Evolutionary conservation across 1,140 invertebrate genomes (phyloP).

Genomic region (Drosophila azteca): DNA sequence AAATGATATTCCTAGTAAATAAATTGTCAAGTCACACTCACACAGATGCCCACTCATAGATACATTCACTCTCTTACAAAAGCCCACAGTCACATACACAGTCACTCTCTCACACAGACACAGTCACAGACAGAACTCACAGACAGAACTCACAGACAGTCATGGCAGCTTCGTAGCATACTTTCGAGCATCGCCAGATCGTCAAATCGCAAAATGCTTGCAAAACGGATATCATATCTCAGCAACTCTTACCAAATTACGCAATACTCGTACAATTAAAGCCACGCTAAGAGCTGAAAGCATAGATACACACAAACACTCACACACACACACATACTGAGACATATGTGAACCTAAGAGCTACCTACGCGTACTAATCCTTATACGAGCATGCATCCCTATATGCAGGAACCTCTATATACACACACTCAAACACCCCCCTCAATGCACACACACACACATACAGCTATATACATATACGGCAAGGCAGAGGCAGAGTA

Average conservation of each 20-base stretch:
- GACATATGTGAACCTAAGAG: slow-evolving; percentile 73
- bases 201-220: slow-evolving; percentile 22
- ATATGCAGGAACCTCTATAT: slow-evolving; percentile 39
- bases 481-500: slow-evolving; percentile 14
- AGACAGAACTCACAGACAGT: slow-evolving; percentile 43
- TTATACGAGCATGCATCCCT: slow-evolving; percentile 54
- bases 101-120: slow-evolving; percentile 9
- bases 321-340: slow-evolving; percentile 34
- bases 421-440: slow-evolving; percentile 16
- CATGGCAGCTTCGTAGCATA: slow-evolving; percentile 43
- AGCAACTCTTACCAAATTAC: slow-evolving; percentile 15
- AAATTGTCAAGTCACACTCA: slow-evolving; percentile 62
- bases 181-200: slow-evolving; percentile 29
- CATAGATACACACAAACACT: slow-evolving; percentile 15
- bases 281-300: slow-evolving; percentile 20
- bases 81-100: slow-evolving; percentile 34
- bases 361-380: slow-evolving; percentile 80
- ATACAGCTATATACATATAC: slow-evolving; percentile 3
- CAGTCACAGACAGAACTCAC: slow-evolving; percentile 28
- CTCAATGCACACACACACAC: slow-evolving; percentile 18
- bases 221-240: slow-evolving; percentile 11
- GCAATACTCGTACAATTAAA: slow-evolving; percentile 8
- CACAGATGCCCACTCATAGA: slow-evolving; percentile 12
- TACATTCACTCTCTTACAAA: slow-evolving; percentile 13
- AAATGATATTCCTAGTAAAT: slow-evolving; percentile 72